These are phyloP conservation scores for Camelus dromedarius DNA, from an alignment of 2,113 vertebrate species.

Conservation along the genomic window DNA sequence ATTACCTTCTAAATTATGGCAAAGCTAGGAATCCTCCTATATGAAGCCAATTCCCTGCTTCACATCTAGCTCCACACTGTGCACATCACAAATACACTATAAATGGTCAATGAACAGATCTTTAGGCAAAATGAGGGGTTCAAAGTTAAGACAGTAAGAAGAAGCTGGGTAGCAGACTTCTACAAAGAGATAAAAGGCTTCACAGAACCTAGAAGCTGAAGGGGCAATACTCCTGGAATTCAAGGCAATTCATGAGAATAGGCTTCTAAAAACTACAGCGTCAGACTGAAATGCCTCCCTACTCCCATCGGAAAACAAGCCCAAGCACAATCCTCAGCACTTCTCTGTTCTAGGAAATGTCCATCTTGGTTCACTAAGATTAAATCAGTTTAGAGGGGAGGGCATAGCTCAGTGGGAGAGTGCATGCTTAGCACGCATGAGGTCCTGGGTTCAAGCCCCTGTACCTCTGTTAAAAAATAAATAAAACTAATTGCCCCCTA, in stretches of 20 bases:
- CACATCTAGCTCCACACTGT: not conserved
- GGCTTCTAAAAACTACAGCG: conserved; percentile 9
- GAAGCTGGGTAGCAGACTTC: conserved; percentile 30
- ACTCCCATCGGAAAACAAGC: not conserved
- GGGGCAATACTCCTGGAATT: conserved; percentile 41
- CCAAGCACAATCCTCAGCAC: not conserved
- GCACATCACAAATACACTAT: conserved; percentile 37
- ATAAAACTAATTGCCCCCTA: too few relatives aligned
- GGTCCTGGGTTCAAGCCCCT: too few relatives aligned
- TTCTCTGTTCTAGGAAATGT: not conserved
- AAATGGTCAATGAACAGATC: conserved; percentile 8
- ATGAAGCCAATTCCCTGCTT: not conserved
- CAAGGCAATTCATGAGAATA: conserved; percentile 45
- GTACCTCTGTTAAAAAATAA: too few relatives aligned
- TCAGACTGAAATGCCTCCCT: not conserved
- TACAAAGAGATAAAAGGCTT: conserved; percentile 49
- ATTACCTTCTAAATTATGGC: conserved; percentile 32
- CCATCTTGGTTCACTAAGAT: conserved; percentile 6
- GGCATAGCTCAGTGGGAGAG: too few relatives aligned
- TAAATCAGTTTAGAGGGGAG: conserved; percentile 8
- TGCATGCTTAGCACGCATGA: too few relatives aligned
- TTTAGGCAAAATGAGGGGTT: conserved; percentile 14
- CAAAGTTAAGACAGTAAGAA: conserved; percentile 22
- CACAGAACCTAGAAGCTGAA: conserved; percentile 25
- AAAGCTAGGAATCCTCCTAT: not conserved